A percentile compares a stretch with the other conserved stretches of the same genome.
These are phyloP conservation scores for Atta texana DNA, from an alignment of 1,140 invertebrate genomes.

Conservation along the genomic window DNA sequence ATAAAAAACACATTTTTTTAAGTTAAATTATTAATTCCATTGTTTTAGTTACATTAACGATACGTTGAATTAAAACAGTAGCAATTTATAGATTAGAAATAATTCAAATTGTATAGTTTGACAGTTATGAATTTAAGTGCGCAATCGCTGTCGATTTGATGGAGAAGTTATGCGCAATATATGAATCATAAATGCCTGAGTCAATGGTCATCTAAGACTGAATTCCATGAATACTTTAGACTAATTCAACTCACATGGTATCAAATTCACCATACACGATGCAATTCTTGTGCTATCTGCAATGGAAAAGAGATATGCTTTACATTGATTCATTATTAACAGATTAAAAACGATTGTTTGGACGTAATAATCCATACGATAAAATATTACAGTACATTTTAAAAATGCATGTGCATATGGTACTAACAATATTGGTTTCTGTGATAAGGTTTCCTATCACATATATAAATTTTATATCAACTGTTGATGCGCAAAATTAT, in stretches of 20 bases:
- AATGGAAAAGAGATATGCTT: background rate
- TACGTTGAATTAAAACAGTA: too few species aligned
- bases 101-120: too few species aligned
- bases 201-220: slow-evolving; percentile 10
- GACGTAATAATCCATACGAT: background rate
- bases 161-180: background rate
- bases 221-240: slow-evolving; percentile 29
- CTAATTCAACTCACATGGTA: background rate
- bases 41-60: too few species aligned
- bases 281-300: background rate
- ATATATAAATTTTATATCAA: background rate
- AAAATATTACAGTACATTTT: background rate
- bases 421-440: slow-evolving; percentile 6
- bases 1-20: too few species aligned
- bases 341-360: background rate
- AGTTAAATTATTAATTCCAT: too few species aligned
- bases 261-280: background rate
- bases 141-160: background rate
- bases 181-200: slow-evolving; percentile 16
- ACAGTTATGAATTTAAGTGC: too few species aligned
- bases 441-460: background rate
- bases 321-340: slow-evolving; percentile 1
- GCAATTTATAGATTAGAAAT: too few species aligned
- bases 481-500: too few species aligned
- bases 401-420: background rate